Evolutionary conservation across 2,797 vertebrate genomes (phyloP).

Genomic region (Paramormyrops hopkinsi): DNA sequence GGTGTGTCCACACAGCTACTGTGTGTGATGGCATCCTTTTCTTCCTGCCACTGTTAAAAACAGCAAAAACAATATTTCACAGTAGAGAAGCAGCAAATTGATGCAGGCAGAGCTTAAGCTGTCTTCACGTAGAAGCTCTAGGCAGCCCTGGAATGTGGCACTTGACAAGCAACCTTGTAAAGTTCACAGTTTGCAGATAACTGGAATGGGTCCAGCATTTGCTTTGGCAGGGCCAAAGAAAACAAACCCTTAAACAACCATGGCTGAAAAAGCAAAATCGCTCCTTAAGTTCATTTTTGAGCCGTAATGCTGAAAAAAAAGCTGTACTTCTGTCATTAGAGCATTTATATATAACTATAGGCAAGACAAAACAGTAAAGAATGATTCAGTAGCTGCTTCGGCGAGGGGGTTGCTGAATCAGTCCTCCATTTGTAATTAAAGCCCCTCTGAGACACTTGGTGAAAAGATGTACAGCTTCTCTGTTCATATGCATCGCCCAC

Average conservation of each 20-base stretch:
- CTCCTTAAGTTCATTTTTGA: not conserved
- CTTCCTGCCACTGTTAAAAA: not conserved
- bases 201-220: slow-evolving; percentile 2
- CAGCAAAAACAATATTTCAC: not conserved
- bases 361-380: not conserved
- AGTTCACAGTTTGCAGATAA: slow-evolving; percentile 17
- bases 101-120: not conserved
- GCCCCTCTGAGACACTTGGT: not conserved
- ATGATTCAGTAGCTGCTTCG: not conserved
- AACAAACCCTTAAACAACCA: slow-evolving; percentile 18
- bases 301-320: not conserved
- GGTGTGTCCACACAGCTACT: not conserved
- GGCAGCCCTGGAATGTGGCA: slow-evolving; percentile 14
- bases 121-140: not conserved
- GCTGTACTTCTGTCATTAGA: not conserved
- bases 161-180: slow-evolving; percentile 17
- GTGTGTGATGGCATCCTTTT: not conserved
- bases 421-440: not conserved
- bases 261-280: not conserved
- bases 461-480: not conserved
- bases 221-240: not conserved
- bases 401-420: not conserved
- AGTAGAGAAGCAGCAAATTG: not conserved
- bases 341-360: not conserved
- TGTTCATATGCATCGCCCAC: not conserved